phyloP scores from a whole-genome alignment of 2,113 vertebrate species.

The Melospiza georgiana region DNA sequence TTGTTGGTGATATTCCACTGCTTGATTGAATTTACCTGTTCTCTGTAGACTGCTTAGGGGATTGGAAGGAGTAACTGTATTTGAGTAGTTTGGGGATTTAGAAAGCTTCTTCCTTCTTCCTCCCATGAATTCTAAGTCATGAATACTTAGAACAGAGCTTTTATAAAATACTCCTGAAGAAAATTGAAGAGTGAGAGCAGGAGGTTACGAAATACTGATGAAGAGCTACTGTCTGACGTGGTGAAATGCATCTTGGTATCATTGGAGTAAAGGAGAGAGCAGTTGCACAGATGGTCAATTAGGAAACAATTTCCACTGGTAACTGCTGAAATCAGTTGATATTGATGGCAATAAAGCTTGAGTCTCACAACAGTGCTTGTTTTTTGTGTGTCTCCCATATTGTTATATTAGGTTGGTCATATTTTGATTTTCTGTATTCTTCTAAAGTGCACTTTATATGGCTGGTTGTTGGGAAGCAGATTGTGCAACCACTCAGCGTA shows the following conservation, averaged over 20 bases:
- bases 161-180: neutral
- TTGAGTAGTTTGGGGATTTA: neutral
- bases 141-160: neutral
- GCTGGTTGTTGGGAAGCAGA: neutral
- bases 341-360: conserved; percentile 17
- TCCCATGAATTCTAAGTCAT: too few relatives aligned
- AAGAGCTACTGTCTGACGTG: neutral
- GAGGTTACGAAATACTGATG: neutral
- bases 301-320: conserved; percentile 44
- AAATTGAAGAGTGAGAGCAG: neutral
- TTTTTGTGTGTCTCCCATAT: neutral
- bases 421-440: neutral
- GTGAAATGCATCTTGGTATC: neutral
- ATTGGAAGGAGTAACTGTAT: neutral
- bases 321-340: conserved; percentile 43
- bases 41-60: neutral
- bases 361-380: neutral
- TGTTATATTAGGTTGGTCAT: neutral
- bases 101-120: too few relatives aligned
- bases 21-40: neutral
- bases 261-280: neutral
- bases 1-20: neutral
- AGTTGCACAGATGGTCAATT: conserved; percentile 48
- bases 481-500: neutral
- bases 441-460: neutral